Evolutionary conservation across 2,797 vertebrate genomes (phyloP).

Genomic region (Centroberyx gerrardi): DNA sequence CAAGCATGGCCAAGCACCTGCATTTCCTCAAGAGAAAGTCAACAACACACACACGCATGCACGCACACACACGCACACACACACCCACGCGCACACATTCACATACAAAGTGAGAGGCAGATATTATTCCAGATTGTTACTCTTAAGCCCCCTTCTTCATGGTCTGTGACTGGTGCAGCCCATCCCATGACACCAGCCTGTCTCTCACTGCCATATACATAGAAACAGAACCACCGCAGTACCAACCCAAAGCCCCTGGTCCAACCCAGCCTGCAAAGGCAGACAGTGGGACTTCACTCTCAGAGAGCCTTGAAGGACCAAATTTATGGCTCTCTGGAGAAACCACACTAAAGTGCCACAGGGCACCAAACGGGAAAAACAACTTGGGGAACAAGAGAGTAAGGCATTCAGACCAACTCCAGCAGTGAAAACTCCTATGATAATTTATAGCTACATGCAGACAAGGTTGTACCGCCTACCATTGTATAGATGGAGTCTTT

Average conservation of each 20-base stretch:
- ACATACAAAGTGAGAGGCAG: too few species aligned
- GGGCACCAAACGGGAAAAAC: conserved; percentile 82
- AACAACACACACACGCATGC: not conserved
- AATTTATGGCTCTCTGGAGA: conserved; percentile 73
- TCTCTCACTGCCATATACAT: conserved; percentile 37
- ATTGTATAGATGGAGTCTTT: conserved; percentile 46
- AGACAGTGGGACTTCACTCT: conserved; percentile 78
- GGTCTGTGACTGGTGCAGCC: conserved; percentile 12
- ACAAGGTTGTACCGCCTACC: conserved; percentile 43
- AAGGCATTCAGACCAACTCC: conserved; percentile 54
- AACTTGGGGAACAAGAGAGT: conserved; percentile 74
- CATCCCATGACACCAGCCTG: conserved; percentile 49
- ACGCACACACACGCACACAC: not conserved
- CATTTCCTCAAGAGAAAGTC: conserved; percentile 32
- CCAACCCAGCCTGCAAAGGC: conserved; percentile 68
- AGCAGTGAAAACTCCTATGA: conserved; percentile 57
- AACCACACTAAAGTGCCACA: conserved; percentile 79
- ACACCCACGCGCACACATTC: not conserved
- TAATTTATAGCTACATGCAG: conserved; percentile 64
- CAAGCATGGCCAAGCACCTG: conserved; percentile 30
- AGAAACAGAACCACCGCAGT: conserved; percentile 53
- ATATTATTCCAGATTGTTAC: too few species aligned
- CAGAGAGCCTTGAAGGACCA: conserved; percentile 68
- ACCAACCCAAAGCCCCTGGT: conserved; percentile 65
- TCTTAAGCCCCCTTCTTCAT: conserved; percentile 1